Conservation (phyloP, 1,140 invertebrate species). For the Drosophila nasuta region DNA sequence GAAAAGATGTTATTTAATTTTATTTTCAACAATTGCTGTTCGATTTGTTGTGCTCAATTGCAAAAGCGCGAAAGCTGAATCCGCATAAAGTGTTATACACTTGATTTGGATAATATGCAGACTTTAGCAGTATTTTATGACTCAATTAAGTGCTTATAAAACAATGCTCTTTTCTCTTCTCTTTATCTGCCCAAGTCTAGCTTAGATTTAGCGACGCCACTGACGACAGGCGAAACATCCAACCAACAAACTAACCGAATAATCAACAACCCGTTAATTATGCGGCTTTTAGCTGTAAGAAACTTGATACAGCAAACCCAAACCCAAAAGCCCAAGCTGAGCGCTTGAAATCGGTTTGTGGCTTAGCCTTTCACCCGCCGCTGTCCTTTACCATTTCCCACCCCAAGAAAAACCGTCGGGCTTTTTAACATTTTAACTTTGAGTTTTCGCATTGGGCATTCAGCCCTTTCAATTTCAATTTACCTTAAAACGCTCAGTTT, state of each 20-base stretch:
- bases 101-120: constrained; percentile 43
- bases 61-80: constrained; percentile 29
- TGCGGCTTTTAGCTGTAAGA: constrained; percentile 48
- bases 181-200: not conserved
- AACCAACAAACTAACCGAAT: constrained; percentile 15
- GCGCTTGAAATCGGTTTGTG: constrained; percentile 41
- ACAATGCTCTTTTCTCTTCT: constrained; percentile 34
- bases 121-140: constrained; percentile 71
- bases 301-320: constrained; percentile 27
- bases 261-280: constrained; percentile 77
- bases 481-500: constrained; percentile 33
- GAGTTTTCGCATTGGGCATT: constrained; percentile 22
- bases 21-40: constrained; percentile 4
- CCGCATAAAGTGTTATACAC: not conserved
- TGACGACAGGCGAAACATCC: constrained; percentile 11
- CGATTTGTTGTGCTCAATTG: constrained; percentile 31
- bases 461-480: constrained; percentile 44
- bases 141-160: constrained; percentile 74
- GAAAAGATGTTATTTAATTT: constrained; percentile 21
- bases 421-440: constrained; percentile 15
- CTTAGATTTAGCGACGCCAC: constrained; percentile 33
- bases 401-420: constrained; percentile 1
- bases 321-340: constrained; percentile 36
- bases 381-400: not conserved
- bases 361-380: constrained; percentile 1